phyloP scores from a whole-genome alignment of 2,888 invertebrate genomes.

The Timema podura region DNA sequence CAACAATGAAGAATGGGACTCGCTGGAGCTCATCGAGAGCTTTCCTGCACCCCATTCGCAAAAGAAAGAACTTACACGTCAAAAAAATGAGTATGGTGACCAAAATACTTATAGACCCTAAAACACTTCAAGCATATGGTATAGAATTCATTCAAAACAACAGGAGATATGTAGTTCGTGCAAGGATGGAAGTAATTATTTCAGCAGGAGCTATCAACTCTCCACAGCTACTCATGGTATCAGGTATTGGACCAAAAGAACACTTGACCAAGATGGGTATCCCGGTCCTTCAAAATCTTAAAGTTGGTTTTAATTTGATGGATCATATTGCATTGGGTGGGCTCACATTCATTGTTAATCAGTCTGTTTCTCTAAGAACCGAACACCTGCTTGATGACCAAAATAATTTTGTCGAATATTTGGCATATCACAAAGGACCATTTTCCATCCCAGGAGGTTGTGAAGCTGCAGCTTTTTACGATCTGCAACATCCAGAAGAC shows the following conservation, averaged over 20 bases:
- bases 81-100: slow-evolving; percentile 55
- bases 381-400: slow-evolving; percentile 42
- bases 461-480: slow-evolving; percentile 62
- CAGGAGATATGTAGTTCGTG: slow-evolving; percentile 44
- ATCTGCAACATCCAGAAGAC: slow-evolving; percentile 55
- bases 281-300: slow-evolving; percentile 59
- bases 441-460: slow-evolving; percentile 62
- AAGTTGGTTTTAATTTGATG: slow-evolving; percentile 56
- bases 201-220: slow-evolving; percentile 32
- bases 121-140: slow-evolving; percentile 24
- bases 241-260: slow-evolving; percentile 58
- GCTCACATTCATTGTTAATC: slow-evolving; percentile 53
- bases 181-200: slow-evolving; percentile 54
- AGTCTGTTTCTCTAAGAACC: slow-evolving; percentile 29
- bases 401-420: slow-evolving; percentile 47
- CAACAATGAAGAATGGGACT: slow-evolving; percentile 61
- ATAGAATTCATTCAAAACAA: slow-evolving; percentile 43
- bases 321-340: slow-evolving; percentile 66
- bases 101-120: slow-evolving; percentile 39
- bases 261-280: slow-evolving; percentile 58
- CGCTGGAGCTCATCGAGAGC: slow-evolving; percentile 65
- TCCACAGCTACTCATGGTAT: slow-evolving; percentile 49
- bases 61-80: slow-evolving; percentile 59
- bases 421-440: slow-evolving; percentile 52
- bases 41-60: slow-evolving; percentile 57